Conservation (phyloP, 2,888 invertebrate genomes). For the Scaptomyza polygonia region DNA sequence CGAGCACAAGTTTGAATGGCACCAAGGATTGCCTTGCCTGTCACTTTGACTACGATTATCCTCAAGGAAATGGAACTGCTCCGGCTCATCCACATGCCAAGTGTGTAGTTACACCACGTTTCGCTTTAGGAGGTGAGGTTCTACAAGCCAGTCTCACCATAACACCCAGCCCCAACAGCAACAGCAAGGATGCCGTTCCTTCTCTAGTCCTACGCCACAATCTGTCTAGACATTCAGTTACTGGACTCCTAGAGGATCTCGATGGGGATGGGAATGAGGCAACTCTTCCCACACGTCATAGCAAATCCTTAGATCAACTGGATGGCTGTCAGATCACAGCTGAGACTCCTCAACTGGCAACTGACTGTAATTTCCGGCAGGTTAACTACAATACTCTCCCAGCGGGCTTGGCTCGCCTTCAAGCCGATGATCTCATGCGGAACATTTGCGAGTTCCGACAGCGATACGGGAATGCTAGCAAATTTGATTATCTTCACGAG, state of each 20-base stretch:
- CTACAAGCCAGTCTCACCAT: constrained; percentile 88
- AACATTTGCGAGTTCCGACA: constrained; percentile 88
- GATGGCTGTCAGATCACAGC: constrained; percentile 82
- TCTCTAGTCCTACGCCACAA: constrained; percentile 76
- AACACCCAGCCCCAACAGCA: constrained; percentile 85
- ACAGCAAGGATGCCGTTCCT: constrained; percentile 55
- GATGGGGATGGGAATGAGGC: constrained; percentile 83
- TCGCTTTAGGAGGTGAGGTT: constrained; percentile 86
- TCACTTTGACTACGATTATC: constrained; percentile 80
- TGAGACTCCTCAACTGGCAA: constrained; percentile 11
- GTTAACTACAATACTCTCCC: constrained; percentile 66
- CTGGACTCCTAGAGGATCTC: constrained; percentile 85
- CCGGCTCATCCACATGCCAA: constrained; percentile 75
- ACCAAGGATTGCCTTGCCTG: constrained; percentile 83
- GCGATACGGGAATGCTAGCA: constrained; percentile 87
- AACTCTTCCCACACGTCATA: constrained; percentile 89
- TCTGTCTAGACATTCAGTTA: constrained; percentile 87
- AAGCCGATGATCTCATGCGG: constrained; percentile 86
- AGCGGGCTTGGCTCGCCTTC: constrained; percentile 73
- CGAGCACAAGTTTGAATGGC: constrained; percentile 75
- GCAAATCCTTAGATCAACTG: constrained; percentile 92
- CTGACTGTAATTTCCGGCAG: constrained; percentile 46
- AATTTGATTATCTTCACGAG: constrained; percentile 83
- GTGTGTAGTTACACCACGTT: constrained; percentile 86
- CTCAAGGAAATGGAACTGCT: constrained; percentile 69